phyloP scores from a whole-genome alignment of 30 jellyfish, hydroid and myxozoan species.

The Pelagia noctiluca region DNA sequence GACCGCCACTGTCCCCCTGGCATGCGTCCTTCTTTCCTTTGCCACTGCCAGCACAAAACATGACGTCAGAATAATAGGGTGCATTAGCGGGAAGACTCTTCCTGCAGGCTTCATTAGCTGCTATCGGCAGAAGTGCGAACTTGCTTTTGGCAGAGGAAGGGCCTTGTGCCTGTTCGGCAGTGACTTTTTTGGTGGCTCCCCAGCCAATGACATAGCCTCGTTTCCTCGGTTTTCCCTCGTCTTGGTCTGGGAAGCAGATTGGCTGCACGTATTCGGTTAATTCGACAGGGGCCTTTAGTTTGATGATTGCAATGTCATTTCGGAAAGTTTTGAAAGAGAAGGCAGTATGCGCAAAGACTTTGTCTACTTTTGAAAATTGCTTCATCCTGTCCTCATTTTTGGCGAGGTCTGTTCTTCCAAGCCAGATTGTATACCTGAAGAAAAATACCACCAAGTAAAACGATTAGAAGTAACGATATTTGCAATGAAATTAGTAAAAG shows the following conservation, averaged over 20 bases:
- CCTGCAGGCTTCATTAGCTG: constrained; percentile 12
- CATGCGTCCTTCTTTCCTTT: constrained; percentile 56
- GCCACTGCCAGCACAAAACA: constrained; percentile 67
- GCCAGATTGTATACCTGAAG: constrained; percentile 29
- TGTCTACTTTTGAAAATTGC: neutral
- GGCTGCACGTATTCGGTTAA: constrained; percentile 27
- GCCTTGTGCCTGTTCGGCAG: neutral
- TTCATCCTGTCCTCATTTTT: constrained; percentile 21
- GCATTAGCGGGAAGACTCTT: neutral
- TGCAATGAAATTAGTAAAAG: no score
- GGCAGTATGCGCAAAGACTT: constrained; percentile 8
- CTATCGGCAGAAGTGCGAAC: constrained; percentile 28
- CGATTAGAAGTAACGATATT: constrained; percentile 56
- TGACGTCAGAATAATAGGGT: neutral
- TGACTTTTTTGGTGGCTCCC: constrained; percentile 50
- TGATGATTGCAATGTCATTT: constrained; percentile 51
- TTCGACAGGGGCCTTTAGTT: constrained; percentile 16
- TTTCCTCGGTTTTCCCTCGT: constrained; percentile 3
- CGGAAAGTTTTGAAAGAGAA: constrained; percentile 7
- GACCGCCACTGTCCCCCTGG: constrained; percentile 69
- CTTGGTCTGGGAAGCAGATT: constrained; percentile 38
- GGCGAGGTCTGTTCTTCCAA: constrained; percentile 23
- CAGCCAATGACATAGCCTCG: constrained; percentile 38
- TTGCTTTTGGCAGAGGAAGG: neutral
- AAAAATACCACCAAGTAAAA: neutral